A percentile compares a stretch with the other conserved stretches of the same genome.
Conservation (phyloP, 2,113 vertebrate genomes). For the Sclerurus mexicanus region DNA sequence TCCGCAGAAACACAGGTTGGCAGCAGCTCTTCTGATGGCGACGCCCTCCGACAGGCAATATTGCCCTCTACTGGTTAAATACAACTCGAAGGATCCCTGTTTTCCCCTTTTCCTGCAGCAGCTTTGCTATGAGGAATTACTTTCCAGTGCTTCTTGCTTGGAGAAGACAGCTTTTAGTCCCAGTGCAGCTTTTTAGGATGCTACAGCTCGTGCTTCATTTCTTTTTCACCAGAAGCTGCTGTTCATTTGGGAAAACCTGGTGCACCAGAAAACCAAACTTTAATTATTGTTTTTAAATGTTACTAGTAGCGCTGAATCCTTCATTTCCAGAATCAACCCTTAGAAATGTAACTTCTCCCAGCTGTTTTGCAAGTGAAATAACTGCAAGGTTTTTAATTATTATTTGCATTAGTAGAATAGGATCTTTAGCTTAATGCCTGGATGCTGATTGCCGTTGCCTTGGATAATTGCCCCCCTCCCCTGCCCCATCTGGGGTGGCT, state of each 20-base stretch:
- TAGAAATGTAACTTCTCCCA: background rate
- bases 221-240: background rate
- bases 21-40: background rate
- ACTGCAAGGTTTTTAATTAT: background rate
- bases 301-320: background rate
- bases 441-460: background rate
- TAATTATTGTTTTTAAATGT: background rate
- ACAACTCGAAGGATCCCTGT: background rate
- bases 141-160: background rate
- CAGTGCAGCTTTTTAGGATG: background rate
- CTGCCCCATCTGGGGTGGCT: background rate
- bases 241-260: background rate
- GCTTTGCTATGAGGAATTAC: background rate
- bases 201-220: background rate
- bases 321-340: background rate
- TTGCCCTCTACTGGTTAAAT: constrained; percentile 62
- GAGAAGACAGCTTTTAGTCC: background rate
- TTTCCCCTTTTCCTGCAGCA: background rate
- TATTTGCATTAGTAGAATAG: background rate
- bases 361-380: background rate
- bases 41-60: background rate
- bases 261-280: background rate
- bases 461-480: background rate
- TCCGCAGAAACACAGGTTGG: rapidly evolving
- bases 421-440: background rate